Percentiles rank a stretch among this genome's conserved stretches.
Conservation (phyloP, 92 coral and sea anemone species). For the Ricordea florida region DNA sequence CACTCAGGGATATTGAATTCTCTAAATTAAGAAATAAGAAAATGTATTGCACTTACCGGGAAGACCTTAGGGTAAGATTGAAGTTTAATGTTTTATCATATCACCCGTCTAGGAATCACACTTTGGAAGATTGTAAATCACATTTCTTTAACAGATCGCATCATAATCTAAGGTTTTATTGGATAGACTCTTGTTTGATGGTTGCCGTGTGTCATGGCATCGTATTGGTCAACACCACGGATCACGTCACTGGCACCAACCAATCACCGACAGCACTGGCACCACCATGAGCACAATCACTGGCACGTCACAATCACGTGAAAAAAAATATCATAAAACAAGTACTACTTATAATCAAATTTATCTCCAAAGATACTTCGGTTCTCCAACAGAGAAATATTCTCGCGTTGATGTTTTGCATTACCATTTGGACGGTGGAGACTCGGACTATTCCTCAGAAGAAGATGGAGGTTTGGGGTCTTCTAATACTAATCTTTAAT, state of each 20-base stretch:
- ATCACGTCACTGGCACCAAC: background rate
- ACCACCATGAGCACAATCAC: constrained; percentile 7
- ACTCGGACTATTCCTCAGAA: background rate
- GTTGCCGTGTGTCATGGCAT: no score
- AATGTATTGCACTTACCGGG: no score
- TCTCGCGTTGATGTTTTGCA: constrained; percentile 32
- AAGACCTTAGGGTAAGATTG: no score
- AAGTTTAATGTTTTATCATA: no score
- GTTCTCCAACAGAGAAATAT: constrained; percentile 9
- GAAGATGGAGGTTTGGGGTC: constrained; percentile 17
- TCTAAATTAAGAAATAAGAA: no score
- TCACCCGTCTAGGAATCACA: no score
- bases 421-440: constrained; percentile 26
- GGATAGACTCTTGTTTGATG: no score
- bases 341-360: no score
- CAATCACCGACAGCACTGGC: background rate
- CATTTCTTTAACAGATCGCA: background rate
- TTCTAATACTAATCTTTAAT: background rate
- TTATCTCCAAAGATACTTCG: no score
- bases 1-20: no score
- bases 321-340: no score
- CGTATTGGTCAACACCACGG: background rate
- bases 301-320: background rate
- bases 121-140: background rate
- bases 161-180: background rate